Evolutionary conservation across 2,113 vertebrate genomes (phyloP).

Genomic region (Actenoides hombroni): DNA sequence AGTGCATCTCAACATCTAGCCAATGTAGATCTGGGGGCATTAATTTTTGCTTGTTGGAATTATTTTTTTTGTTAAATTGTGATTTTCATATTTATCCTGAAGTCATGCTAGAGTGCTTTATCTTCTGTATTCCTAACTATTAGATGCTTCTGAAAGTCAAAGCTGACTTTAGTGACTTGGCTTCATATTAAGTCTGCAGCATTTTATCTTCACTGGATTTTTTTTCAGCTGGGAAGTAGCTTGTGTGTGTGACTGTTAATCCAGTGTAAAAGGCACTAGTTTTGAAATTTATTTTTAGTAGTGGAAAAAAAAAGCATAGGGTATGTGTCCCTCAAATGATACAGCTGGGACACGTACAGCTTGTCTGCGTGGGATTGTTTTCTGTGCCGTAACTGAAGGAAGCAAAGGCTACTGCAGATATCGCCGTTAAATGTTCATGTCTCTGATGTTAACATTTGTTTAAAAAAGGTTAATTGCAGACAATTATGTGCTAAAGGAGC

Average conservation of each 20-base stretch:
- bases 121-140: background rate
- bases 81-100: background rate
- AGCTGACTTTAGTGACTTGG: background rate
- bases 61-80: background rate
- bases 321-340: background rate
- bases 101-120: background rate
- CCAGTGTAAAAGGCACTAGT: background rate
- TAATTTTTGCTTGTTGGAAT: background rate
- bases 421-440: constrained; percentile 21
- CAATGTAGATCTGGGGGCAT: background rate
- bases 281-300: background rate
- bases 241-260: background rate
- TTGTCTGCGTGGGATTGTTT: background rate
- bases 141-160: background rate
- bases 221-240: background rate
- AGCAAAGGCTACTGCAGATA: background rate
- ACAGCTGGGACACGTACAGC: rapidly evolving
- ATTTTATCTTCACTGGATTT: background rate
- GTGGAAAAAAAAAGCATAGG: background rate
- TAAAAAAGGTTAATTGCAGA: constrained; percentile 57
- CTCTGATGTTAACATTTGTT: constrained; percentile 51
- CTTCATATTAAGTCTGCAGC: background rate
- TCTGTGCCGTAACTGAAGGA: background rate
- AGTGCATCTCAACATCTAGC: background rate
- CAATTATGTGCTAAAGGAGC: constrained; percentile 42